Conservation (phyloP, 2,797 vertebrate genomes). For the Enteromius anoplus region DNA sequence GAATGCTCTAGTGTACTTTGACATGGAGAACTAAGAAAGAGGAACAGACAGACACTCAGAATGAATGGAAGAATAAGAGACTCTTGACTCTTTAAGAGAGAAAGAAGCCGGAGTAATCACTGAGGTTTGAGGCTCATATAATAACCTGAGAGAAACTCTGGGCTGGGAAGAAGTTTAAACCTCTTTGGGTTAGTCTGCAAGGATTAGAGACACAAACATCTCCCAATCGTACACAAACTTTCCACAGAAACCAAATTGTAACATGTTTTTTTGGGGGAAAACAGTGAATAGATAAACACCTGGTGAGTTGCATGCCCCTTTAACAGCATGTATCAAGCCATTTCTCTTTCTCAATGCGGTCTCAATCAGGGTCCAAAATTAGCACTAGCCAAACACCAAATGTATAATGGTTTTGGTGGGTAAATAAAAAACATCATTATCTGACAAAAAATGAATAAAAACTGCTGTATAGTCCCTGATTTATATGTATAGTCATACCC, state of each 20-base stretch:
- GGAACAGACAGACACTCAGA: background rate
- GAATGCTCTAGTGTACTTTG: constrained; percentile 6
- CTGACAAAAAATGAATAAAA: background rate
- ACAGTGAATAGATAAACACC: background rate
- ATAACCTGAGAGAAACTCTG: constrained; percentile 56
- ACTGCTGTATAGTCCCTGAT: background rate
- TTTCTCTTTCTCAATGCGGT: constrained; percentile 21
- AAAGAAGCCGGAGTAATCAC: constrained; percentile 40
- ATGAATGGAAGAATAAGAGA: background rate
- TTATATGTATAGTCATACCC: background rate
- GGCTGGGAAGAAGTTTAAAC: constrained; percentile 62
- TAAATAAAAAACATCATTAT: background rate
- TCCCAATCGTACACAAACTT: constrained; percentile 16
- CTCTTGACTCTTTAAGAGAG: background rate
- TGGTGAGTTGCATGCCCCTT: constrained; percentile 77
- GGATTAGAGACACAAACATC: constrained; percentile 60
- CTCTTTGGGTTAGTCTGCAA: constrained; percentile 59
- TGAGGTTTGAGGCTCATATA: constrained; percentile 57
- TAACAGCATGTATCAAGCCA: constrained; percentile 30
- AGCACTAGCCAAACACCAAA: background rate
- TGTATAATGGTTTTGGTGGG: background rate
- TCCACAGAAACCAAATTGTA: constrained; percentile 3
- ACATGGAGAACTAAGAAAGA: constrained; percentile 5
- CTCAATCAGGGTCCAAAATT: constrained; percentile 11
- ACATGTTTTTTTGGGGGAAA: background rate